Evolutionary conservation across 2,888 invertebrate species (phyloP), one percentile per base, ranked within the genome.

Genomic region (Isotomurus palustris): DNA sequence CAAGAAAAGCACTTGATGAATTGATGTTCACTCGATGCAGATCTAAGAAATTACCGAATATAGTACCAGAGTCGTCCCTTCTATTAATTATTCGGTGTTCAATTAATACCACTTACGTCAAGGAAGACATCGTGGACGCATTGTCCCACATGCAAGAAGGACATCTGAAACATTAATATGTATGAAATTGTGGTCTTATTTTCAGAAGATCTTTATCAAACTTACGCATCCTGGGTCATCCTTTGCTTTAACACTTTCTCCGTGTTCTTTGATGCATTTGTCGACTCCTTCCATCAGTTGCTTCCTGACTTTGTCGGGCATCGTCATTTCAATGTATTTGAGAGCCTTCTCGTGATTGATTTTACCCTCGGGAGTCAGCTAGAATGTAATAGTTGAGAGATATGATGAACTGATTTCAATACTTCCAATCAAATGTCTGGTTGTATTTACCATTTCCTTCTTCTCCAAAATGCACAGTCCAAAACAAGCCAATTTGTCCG

Each of bases 191-290:
- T 5, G 19, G 22, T 32, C 14, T 32, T 32, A 14, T 43, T 43
- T 43, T 43, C 14, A 43, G 24, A 22, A 21, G 24, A 6, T 6
- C n/a, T 14, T 43, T 43, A 10, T 22, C 10, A 5, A 43, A 19
- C 50, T 59, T 17, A 55, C 35, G 35, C 63, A 63, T 14, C 49
- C 55, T 40, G 63, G 63, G 47, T 63, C 63, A 44, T 59, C 38
- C 17, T 40, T 40, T 12, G 44, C 54, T 43, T 57, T 50, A 3
- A 59, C 53, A 14, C 60, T 56, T 8, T 62, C 54, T 3, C 67
- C 67, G 25, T 67, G 67, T 19, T 67, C 67, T 25, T 67, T 67
- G 48, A 67, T 67, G 49, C 67, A 67, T 40, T 67, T 64, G 57
- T 67, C 67, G 12, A 62, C 54, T 29, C 62, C 67, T 5, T 67